phyloP scores from a whole-genome alignment of 1,140 invertebrate genomes.

The Drosophila orosa region DNA sequence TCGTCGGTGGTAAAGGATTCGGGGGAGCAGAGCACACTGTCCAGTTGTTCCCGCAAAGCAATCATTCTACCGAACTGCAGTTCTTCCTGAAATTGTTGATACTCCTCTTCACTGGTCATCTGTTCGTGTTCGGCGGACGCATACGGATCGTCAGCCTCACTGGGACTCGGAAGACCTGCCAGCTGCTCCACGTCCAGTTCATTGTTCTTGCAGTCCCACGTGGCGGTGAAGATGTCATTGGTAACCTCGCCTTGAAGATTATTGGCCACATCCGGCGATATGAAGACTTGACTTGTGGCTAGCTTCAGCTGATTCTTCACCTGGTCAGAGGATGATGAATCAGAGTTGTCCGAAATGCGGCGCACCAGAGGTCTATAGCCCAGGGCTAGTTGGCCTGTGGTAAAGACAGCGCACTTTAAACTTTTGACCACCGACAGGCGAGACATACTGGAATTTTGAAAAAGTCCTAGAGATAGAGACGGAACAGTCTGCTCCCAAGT shows the following conservation, averaged over 20 bases:
- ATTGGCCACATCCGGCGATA: neutral
- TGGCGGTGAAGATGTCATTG: conserved; percentile 8
- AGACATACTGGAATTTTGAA: conserved; percentile 34
- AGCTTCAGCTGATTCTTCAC: neutral
- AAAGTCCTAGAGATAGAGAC: neutral
- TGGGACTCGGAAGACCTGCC: neutral
- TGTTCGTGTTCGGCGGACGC: neutral
- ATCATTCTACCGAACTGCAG: conserved; percentile 7
- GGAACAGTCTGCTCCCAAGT: neutral
- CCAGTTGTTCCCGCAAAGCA: neutral
- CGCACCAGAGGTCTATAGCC: neutral
- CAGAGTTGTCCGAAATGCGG: conserved; percentile 9
- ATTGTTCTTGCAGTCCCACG: conserved; percentile 21
- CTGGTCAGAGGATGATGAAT: neutral
- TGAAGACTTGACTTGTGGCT: neutral
- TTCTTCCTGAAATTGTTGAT: neutral
- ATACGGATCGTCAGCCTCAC: neutral
- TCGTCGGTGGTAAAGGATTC: neutral
- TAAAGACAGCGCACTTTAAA: neutral
- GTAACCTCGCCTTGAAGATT: neutral
- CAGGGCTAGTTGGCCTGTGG: neutral
- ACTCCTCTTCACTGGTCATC: neutral
- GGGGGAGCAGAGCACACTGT: neutral
- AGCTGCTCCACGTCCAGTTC: conserved; percentile 15
- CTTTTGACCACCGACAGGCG: conserved; percentile 8